Conservation (phyloP, 2,113 vertebrate genomes). For the Otus sunia region DNA sequence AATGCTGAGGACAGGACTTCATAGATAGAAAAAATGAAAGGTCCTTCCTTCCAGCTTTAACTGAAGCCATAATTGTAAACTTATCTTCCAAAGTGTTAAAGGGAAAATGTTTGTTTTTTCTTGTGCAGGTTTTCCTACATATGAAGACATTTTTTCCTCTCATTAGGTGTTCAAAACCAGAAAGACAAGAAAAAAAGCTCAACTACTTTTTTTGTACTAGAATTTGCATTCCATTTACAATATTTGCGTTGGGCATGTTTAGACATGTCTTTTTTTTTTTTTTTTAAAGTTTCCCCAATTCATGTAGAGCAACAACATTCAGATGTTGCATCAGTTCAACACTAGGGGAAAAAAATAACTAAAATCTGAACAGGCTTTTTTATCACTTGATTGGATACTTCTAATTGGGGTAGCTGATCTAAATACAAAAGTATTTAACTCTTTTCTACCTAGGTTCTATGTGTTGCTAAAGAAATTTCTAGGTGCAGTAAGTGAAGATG, state of each 20-base stretch:
- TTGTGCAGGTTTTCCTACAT: background rate
- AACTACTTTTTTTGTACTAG: background rate
- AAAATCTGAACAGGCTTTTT: background rate
- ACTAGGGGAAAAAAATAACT: background rate
- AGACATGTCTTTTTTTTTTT: background rate
- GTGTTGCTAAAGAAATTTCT: background rate
- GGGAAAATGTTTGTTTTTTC: background rate
- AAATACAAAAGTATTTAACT: background rate
- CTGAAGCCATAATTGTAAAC: background rate
- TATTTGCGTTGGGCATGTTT: slow-evolving; percentile 28
- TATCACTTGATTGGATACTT: background rate
- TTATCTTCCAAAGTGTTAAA: background rate
- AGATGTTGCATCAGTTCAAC: slow-evolving; percentile 47
- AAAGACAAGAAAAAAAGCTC: background rate
- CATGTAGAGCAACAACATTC: slow-evolving; percentile 3
- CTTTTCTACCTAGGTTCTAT: background rate
- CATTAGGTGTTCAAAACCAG: background rate
- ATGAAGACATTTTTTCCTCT: background rate
- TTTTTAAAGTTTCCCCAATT: background rate
- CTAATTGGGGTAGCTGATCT: background rate
- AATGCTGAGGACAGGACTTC: background rate
- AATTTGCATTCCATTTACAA: background rate
- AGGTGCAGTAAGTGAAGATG: background rate
- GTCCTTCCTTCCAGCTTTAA: background rate
- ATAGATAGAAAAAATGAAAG: background rate